phyloP scores from a whole-genome alignment of 2,888 invertebrate genomes.

The Plusia festucae region DNA sequence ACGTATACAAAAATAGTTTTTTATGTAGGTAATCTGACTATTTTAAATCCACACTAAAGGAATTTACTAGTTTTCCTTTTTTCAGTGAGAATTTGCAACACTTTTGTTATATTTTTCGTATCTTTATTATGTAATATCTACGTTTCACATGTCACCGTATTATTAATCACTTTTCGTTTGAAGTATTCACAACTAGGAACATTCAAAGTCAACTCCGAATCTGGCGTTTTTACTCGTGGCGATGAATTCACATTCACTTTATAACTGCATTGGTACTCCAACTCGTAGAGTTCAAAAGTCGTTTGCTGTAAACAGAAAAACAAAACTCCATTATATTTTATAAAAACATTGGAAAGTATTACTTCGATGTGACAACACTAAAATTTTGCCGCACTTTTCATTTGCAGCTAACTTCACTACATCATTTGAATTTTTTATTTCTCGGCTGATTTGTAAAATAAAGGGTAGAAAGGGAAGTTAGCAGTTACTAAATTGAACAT shows the following conservation, averaged over 20 bases:
- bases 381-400: slow-evolving; percentile 51
- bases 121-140: too few species aligned
- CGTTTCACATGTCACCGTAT: slow-evolving; percentile 70
- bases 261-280: slow-evolving; percentile 89
- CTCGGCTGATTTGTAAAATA: neutral
- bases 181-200: slow-evolving; percentile 88
- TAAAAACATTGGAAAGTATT: neutral
- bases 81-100: neutral
- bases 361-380: slow-evolving; percentile 32
- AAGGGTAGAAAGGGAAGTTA: too few species aligned
- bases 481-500: too few species aligned
- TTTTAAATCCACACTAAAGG: too few species aligned
- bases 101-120: too few species aligned
- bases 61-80: neutral
- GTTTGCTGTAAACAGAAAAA: slow-evolving; percentile 80
- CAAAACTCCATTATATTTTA: neutral
- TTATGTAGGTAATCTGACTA: too few species aligned
- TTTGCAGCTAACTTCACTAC: slow-evolving; percentile 57
- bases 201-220: slow-evolving; percentile 85
- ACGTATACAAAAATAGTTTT: neutral
- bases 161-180: slow-evolving; percentile 75
- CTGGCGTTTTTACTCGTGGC: slow-evolving; percentile 73
- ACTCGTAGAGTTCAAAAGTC: slow-evolving; percentile 88
- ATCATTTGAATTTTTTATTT: slow-evolving; percentile 14
- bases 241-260: slow-evolving; percentile 85